Evolutionary conservation across 2,113 vertebrate species (phyloP), one percentile per base, ranked within the genome.

Genomic region (Aythya baeri): DNA sequence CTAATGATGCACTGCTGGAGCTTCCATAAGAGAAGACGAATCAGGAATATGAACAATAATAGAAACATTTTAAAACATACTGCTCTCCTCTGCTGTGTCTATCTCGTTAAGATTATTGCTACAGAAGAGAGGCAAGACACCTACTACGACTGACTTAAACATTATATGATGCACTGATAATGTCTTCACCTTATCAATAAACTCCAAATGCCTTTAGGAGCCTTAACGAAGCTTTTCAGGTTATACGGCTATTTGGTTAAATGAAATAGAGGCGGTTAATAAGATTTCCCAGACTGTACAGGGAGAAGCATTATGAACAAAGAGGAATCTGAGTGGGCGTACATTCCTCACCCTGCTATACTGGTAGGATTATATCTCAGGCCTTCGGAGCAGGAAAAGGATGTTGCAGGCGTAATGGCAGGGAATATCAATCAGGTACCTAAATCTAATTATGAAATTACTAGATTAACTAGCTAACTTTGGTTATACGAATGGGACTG

Each of bases 321-420:
- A 67, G 78, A 84, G 74, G 74, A 95, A 89, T 92, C 78, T 57
- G 83, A 82, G 91, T 96, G 86, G 96, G 95, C 0, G 88, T 94
- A n/a, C 89, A 89, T 83, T 89, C 91, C 77, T 92, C 1, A 0
- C 66, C n/a, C 70, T 78, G 79, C 63, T 85, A 10, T 3, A 26
- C 36, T 10, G 5, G 58, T 44, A 78, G 54, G 70, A 88, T 95
- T 76, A 0, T 92, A 95, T 93, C 84, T 86, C 66, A 46, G n/a
- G 49, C 74, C 83, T 94, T 91, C 88, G 79, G 71, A 89, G 71
- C 88, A 92, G 92, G 92, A 92, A 91, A 95, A 96, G 91, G 92
- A 92, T 94, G 83, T 96, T 92, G 65, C 66, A 82, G 86, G 83
- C 92, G 62, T 86, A 87, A 95, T 86, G 58, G 70, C 63, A 82